Base-by-base conservation (phyloP, 2,113 vertebrate genomes). In the Cyanoramphus novaezelandiae region DNA sequence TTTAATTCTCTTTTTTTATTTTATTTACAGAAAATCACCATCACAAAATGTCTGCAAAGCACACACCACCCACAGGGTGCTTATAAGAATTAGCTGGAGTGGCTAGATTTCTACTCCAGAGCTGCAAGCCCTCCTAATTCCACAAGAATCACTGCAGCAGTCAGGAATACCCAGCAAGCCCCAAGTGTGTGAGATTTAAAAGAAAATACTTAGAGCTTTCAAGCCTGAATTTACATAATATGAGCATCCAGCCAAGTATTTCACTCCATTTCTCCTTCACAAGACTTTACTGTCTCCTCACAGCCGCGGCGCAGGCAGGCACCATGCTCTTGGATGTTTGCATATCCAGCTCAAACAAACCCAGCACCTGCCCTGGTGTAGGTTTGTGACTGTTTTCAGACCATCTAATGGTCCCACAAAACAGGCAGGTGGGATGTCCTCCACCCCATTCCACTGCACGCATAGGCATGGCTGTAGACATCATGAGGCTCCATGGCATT, bases 81-180 rank as follows among this genome's bases (percentile, higher is more conserved):
- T 91, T 86, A 11, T 82, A 93, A 86, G 86, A 60, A 93, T 88
- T 60, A 92, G 79, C 39, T 41, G 72, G 10, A 71, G 60, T 77
- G 53, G 74, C 35, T 35, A 23, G 39, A 44, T 41, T 44, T 80
- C 83, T 49, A 46, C 86, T 87, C 84, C 27, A 11, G 52, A 77
- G 41, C 41, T 88, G 90, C 77, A 86, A 74, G 71, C 39, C 71
- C 90, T 92, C 72, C 81, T 75, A 95, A 92, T 89, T 50, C 71
- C 70, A 83, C 60, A 82, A 70, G 63, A 94, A 90, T 76, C 12
- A 1, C 85, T 82, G 7, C 19, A 88, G 79, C 64, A 88, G 39
- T 80, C 41, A 21, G 75, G 3, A 65, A 59, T 17, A 33, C 59
- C 44, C 67, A 92, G 60, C 7, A 21, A 85, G 86, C 57, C 77